Evolutionary conservation across 2,888 invertebrate species (phyloP).

Genomic region (Gastracanthus pulcherrimus): DNA sequence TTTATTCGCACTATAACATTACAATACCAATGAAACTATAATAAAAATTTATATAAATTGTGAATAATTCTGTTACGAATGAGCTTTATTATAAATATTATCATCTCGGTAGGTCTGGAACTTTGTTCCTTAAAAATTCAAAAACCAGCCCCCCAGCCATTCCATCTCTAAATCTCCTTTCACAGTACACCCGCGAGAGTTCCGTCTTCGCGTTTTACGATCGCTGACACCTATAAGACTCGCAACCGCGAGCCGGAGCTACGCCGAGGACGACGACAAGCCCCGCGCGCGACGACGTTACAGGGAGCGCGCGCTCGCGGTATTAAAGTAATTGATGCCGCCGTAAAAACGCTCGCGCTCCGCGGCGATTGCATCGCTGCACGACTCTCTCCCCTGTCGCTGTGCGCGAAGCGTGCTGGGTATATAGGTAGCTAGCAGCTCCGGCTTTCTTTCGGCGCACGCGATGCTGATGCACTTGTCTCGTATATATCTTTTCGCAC

Average conservation of each 20-base stretch:
- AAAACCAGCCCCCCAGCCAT: background rate
- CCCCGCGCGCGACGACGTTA: slow-evolving; percentile 1
- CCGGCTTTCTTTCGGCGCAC: background rate
- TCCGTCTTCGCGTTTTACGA: slow-evolving; percentile 24
- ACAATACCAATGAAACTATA: too few relatives aligned
- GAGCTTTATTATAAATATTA: background rate
- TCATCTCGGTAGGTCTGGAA: background rate
- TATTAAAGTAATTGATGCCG: slow-evolving; percentile 74
- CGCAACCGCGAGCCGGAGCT: background rate
- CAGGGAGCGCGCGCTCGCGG: slow-evolving; percentile 15
- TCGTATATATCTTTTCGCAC: background rate
- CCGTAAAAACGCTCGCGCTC: slow-evolving; percentile 67
- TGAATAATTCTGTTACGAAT: too few relatives aligned
- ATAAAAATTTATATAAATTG: too few relatives aligned
- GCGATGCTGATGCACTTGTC: slow-evolving; percentile 39
- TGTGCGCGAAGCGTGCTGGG: too few relatives aligned
- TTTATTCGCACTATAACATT: too few relatives aligned
- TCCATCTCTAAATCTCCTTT: background rate
- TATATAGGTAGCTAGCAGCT: too few relatives aligned
- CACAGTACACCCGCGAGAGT: background rate
- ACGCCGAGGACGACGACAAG: slow-evolving; percentile 9
- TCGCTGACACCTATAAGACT: slow-evolving; percentile 20
- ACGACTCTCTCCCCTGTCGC: background rate
- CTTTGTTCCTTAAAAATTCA: background rate
- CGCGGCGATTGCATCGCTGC: slow-evolving; percentile 30